Percentiles rank a stretch among this genome's conserved stretches.
Conservation (phyloP, 2,797 vertebrate species). For the Cossypha caffra region DNA sequence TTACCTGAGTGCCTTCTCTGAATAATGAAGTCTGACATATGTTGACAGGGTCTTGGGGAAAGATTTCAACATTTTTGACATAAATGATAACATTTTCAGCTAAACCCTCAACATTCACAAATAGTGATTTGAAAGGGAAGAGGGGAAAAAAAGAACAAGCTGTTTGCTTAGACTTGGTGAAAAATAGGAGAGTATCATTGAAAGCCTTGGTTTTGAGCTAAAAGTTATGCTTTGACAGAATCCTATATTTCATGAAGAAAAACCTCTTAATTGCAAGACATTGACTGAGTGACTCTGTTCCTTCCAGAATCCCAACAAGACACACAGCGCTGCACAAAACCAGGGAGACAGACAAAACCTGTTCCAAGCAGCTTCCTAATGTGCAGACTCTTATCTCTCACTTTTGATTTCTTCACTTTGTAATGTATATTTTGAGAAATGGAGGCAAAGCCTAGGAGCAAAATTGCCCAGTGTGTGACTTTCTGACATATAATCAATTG, state of each 20-base stretch:
- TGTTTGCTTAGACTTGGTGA: not conserved
- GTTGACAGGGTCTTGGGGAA: not conserved
- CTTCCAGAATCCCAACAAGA: not conserved
- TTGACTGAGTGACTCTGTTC: rapidly evolving
- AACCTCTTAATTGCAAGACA: not conserved
- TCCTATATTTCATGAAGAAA: not conserved
- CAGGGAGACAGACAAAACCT: not conserved
- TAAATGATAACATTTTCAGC: not conserved
- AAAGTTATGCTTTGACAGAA: not conserved
- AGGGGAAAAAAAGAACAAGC: not conserved
- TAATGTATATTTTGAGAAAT: slow-evolving; percentile 43
- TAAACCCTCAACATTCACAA: not conserved
- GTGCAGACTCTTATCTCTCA: not conserved
- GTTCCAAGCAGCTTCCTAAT: not conserved
- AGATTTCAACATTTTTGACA: not conserved
- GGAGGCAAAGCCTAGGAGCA: slow-evolving; percentile 30
- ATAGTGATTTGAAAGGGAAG: not conserved
- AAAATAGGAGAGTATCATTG: not conserved
- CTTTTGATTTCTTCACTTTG: slow-evolving; percentile 40
- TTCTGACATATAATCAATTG: slow-evolving; percentile 67
- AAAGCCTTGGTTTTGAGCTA: not conserved
- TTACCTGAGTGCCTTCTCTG: not conserved
- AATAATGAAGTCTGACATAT: not conserved
- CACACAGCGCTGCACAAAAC: not conserved
- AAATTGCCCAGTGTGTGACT: slow-evolving; percentile 59